Evolutionary conservation across 1,140 invertebrate species (phyloP), one percentile per base, ranked within the genome.

Genomic region (Hylaeus volcanicus): DNA sequence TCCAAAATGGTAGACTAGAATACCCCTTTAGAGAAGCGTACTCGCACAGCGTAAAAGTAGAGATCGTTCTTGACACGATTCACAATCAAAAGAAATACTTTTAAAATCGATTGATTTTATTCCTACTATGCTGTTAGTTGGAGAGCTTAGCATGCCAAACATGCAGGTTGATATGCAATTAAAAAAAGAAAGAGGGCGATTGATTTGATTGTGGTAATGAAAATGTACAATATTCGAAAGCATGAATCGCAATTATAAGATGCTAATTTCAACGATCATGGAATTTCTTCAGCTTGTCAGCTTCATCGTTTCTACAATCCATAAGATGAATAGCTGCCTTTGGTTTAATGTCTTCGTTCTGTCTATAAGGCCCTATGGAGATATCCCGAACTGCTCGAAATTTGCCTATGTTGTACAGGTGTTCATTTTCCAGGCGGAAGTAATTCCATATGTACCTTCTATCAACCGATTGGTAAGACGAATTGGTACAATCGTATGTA

Each of bases 391-490:
- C 97, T 1, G 98, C 98, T 91, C 98, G 94, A 93, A 98, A 98
- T 93, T 98, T 97, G 94, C 98, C 97, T 93, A 98, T 98, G 93
- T 98, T 98, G 93, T 98, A 98, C 26, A 98, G 93, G 95, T 98
- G 98, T 91, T 98, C 98, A 93, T 98, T 98, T 93, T 98, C 98
- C 79, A 98, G 92, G 14, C 98, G 97, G 93, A 98, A 98, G 91
- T 97, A 98, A 91, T 98, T 98, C 98, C 98, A 98, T 15, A 98
- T 95, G 91, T 98, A 98, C 77, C 97, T 93, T 86, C 85, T 86
- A 86, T 70, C 58, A 85, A 86, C 85, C 85, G 81, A 82, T 85
- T 86, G 79, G 84, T 85, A 85, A 86, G 83, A 15, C 55, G 56
- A 72, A 64, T 74, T 85, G 79, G 64, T 74, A 72, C 5, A 45